Percentiles rank a stretch among this genome's conserved stretches.
Conservation (phyloP, 2,888 invertebrate genomes). For the Leucozona laternaria region DNA sequence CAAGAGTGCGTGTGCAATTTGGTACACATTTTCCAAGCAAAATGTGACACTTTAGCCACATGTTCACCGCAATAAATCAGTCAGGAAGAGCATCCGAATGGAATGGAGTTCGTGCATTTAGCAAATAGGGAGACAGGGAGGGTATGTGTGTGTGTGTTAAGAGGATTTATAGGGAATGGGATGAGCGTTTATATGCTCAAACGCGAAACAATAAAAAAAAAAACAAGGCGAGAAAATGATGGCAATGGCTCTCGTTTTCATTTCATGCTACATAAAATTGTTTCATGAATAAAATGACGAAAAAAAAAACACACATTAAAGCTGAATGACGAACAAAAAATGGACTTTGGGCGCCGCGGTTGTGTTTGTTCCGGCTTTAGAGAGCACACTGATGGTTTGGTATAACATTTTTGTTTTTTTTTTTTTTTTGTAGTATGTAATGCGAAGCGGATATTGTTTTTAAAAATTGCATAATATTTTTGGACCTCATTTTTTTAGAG, state of each 20-base stretch:
- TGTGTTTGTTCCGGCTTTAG: slow-evolving; percentile 45
- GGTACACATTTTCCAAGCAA: slow-evolving; percentile 52
- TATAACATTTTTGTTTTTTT: neutral
- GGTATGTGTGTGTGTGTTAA: neutral
- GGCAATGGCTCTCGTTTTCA: slow-evolving; percentile 64
- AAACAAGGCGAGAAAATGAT: slow-evolving; percentile 52
- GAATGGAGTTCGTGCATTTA: slow-evolving; percentile 33
- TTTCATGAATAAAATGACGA: slow-evolving; percentile 62
- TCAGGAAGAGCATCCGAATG: slow-evolving; percentile 53
- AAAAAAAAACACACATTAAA: neutral
- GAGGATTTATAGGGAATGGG: neutral
- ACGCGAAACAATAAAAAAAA: slow-evolving; percentile 57
- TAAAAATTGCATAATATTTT: slow-evolving; percentile 1
- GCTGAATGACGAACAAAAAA: slow-evolving; percentile 35
- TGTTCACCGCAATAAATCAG: slow-evolving; percentile 74
- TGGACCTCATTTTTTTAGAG: neutral
- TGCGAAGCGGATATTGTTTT: slow-evolving; percentile 6
- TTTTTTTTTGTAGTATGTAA: neutral
- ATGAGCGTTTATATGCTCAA: slow-evolving; percentile 63
- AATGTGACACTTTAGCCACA: slow-evolving; percentile 75
- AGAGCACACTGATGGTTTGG: slow-evolving; percentile 24
- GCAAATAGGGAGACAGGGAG: neutral
- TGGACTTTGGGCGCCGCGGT: slow-evolving; percentile 40
- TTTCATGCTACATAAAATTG: slow-evolving; percentile 72
- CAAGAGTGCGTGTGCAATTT: slow-evolving; percentile 33